Evolutionary conservation across 30 jellyfish, hydroid and myxozoan genomes (phyloP).

Genomic region (Cassiopea xamachana): DNA sequence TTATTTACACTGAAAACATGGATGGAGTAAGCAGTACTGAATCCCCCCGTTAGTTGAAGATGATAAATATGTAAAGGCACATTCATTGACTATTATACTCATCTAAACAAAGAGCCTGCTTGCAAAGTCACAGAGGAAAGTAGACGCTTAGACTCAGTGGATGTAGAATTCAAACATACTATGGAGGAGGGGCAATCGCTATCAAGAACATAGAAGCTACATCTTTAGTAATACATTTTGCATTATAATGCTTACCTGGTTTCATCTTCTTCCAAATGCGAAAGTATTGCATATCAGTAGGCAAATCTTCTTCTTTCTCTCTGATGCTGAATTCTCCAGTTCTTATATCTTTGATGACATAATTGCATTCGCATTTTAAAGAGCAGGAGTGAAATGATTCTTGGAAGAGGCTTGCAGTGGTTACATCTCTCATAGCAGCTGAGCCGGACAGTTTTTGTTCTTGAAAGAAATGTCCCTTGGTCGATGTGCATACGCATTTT

Average conservation of each 20-base stretch:
- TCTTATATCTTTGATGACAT: neutral
- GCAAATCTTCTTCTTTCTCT: neutral
- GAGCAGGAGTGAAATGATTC: neutral
- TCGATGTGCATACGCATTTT: neutral
- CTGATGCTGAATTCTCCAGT: neutral
- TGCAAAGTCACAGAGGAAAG: too few relatives aligned
- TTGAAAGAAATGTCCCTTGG: neutral
- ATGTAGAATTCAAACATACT: too few relatives aligned
- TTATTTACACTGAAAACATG: too few relatives aligned
- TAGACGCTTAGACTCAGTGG: too few relatives aligned
- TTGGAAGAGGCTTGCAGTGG: neutral
- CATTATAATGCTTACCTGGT: neutral
- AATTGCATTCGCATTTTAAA: neutral
- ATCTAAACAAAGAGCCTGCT: too few relatives aligned
- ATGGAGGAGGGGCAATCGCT: too few relatives aligned
- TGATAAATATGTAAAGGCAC: too few relatives aligned
- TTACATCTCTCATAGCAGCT: neutral
- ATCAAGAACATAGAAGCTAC: too few relatives aligned
- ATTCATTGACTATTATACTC: too few relatives aligned
- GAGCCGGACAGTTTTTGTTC: neutral
- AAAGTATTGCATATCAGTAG: neutral
- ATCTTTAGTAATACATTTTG: neutral
- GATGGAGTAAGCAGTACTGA: too few relatives aligned
- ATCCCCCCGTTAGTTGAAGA: too few relatives aligned
- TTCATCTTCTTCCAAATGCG: neutral